Base-by-base conservation (phyloP, 2,113 vertebrate species). In the Grus americana region DNA sequence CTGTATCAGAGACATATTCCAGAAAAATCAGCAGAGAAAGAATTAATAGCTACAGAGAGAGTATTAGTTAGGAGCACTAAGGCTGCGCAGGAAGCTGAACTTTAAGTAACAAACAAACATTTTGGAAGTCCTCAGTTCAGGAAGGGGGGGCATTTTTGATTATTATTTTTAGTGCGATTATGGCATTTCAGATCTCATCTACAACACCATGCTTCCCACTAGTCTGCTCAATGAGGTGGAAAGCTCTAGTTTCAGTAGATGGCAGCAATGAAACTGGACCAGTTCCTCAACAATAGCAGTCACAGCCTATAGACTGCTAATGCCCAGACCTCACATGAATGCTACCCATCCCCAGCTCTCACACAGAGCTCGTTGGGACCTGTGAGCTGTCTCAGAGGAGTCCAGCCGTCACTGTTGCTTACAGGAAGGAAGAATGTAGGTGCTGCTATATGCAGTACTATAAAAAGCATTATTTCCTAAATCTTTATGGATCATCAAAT, bases 111-210 rank as follows among this genome's bases (percentile, higher is more conserved):
- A 76, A 84, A n/a, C 40, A 68, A 63, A 36, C 12, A n/a, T 58
- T 78, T 47, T 71, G 20, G 22, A 84, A 90, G 34, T 34, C 32
- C 40, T 94, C 9, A 68, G 12, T 75, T 42, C 63, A 40, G 5
- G 4, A 10, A 11, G 5, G 1, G 12, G 26, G 6, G 6, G 44
- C 3, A 23, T 16, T 82, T 76, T 50, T 47, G 14, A 12, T 79
- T 78, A 30, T 15, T 88, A 26, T 40, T 81, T 88, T 92, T 80
- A 57, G 47, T 2, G 32, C 61, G 71, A 19, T 5, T 80, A 84
- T 89, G 90, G 93, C 94, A 87, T 96, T 94, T 94, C 92, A 93
- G 90, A 91, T 40, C n/a, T 93, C 62, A 72, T 68, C 40, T 36
- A 19, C 42, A 58, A 40, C 62, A 58, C 13, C 49, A 5, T 34